Evolutionary conservation across 2,888 invertebrate species (phyloP).

Genomic region (Eristalis arbustorum): DNA sequence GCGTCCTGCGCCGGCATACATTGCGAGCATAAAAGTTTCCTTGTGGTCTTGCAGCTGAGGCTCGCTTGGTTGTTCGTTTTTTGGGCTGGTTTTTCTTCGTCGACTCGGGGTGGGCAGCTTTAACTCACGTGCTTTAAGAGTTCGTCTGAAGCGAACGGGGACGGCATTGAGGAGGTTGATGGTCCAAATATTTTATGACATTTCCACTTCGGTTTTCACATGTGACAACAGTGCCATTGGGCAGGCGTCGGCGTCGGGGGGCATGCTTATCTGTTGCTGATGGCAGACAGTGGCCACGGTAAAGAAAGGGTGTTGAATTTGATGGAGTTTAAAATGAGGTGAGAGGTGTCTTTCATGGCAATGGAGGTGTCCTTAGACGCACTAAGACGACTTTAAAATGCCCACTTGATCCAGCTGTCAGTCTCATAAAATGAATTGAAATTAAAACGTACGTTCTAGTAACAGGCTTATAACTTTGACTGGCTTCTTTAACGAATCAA

Average conservation of each 20-base stretch:
- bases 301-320: neutral
- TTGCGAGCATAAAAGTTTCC: slow-evolving; percentile 16
- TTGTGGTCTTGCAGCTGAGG: slow-evolving; percentile 24
- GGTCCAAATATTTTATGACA: slow-evolving; percentile 40
- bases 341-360: too few species aligned
- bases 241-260: neutral
- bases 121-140: slow-evolving; percentile 34
- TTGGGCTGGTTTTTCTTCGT: neutral
- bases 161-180: slow-evolving; percentile 26
- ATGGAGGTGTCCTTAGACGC: too few species aligned
- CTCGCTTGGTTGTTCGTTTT: neutral
- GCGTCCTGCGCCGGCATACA: neutral
- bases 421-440: too few species aligned
- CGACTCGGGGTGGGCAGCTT: slow-evolving; percentile 7
- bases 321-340: neutral
- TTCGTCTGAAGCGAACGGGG: neutral
- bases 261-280: neutral
- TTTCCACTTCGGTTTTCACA: slow-evolving; percentile 16
- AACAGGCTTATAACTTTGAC: too few species aligned
- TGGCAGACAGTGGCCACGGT: neutral
- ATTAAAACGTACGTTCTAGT: too few species aligned
- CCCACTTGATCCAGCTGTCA: too few species aligned
- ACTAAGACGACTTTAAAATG: too few species aligned
- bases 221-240: neutral
- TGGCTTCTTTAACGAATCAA: too few species aligned